Percentiles rank a stretch among this genome's conserved stretches.
Evolutionary conservation across 2,888 invertebrate species (phyloP).

Genomic region (Thalpophila matura): DNA sequence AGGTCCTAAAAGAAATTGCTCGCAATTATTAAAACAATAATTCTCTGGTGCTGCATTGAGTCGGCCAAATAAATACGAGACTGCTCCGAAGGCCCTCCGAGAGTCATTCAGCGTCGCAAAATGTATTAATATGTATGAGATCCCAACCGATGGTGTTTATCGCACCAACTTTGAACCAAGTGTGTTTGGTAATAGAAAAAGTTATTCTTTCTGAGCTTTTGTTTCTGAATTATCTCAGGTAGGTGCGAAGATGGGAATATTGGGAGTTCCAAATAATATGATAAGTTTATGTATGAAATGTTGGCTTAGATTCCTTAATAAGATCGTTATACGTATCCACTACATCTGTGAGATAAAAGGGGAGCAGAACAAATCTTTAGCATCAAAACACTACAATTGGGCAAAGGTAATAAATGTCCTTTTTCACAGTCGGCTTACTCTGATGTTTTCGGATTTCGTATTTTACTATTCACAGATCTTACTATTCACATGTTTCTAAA

Average conservation of each 20-base stretch:
- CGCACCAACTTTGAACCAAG: conserved; percentile 64
- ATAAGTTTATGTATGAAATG: conserved; percentile 23
- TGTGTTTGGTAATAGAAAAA: conserved; percentile 67
- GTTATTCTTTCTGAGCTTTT: conserved; percentile 65
- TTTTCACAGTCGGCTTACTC: neutral
- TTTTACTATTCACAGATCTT: no score
- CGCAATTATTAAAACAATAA: conserved; percentile 64
- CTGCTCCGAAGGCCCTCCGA: conserved; percentile 66
- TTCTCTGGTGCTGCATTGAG: conserved; percentile 57
- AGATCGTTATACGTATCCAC: conserved; percentile 11
- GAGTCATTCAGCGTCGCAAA: conserved; percentile 76
- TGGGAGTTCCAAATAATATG: conserved; percentile 8
- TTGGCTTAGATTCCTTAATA: neutral
- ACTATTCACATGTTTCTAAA: no score
- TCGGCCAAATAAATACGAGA: conserved; percentile 70
- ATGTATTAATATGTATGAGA: conserved; percentile 82
- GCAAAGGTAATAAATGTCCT: neutral
- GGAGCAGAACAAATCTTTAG: neutral
- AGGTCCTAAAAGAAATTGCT: conserved; percentile 59
- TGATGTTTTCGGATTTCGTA: neutral
- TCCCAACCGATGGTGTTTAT: conserved; percentile 64
- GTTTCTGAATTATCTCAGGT: conserved; percentile 60
- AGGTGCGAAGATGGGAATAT: conserved; percentile 28
- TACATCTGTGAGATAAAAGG: neutral
- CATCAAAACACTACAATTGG: neutral